phyloP scores from a whole-genome alignment of 2,888 invertebrate genomes.

The Ellobium chinense region DNA sequence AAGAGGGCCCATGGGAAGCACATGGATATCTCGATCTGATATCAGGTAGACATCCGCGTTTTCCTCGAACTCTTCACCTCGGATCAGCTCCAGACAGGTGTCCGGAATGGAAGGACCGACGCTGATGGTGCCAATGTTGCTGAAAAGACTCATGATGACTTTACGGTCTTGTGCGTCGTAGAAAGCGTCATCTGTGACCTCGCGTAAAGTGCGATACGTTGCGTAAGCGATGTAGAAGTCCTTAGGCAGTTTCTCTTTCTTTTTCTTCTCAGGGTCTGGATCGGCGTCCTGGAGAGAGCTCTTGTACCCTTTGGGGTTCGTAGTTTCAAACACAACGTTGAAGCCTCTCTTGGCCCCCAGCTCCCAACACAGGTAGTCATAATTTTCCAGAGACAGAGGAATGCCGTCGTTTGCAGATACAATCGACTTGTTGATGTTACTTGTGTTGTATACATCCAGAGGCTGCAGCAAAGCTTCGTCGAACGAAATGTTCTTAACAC shows the following conservation, averaged over 20 bases:
- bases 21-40: conserved; percentile 33
- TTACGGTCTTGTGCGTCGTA: not conserved
- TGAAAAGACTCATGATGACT: conserved; percentile 1
- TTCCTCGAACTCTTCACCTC: conserved; percentile 33
- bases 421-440: not conserved
- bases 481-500: conserved; percentile 1
- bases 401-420: no score
- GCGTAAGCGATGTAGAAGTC: conserved; percentile 5
- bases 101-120: conserved; percentile 16
- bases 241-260: not conserved
- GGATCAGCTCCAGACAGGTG: conserved; percentile 15
- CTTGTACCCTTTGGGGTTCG: not conserved
- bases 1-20: conserved; percentile 18
- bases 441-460: not conserved
- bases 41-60: conserved; percentile 31
- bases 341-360: conserved; percentile 24
- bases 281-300: not conserved
- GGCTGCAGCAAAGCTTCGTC: not conserved
- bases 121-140: conserved; percentile 23
- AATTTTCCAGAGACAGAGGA: conserved; percentile 12
- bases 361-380: conserved; percentile 34
- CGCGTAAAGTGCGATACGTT: conserved; percentile 23
- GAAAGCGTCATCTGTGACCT: conserved; percentile 22
- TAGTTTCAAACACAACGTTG: conserved; percentile 30
- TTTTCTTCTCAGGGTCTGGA: not conserved